Evolutionary conservation across 2,888 invertebrate genomes (phyloP), one percentile per base, ranked within the genome.

Genomic region (Perizoma flavofasciatum): DNA sequence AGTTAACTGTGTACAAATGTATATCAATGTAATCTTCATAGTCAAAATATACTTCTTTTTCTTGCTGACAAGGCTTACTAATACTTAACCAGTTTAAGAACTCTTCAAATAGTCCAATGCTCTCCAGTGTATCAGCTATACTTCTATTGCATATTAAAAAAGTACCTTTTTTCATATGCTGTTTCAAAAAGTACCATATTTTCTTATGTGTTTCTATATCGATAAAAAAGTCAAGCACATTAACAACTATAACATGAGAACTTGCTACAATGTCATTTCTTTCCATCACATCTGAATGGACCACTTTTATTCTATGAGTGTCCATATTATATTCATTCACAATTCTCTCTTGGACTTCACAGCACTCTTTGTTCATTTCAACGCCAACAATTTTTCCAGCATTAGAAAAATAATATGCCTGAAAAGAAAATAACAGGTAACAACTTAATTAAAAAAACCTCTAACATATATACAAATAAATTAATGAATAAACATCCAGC

Each of bases 181-280:
- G 83, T 62, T 89, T 91, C 6, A 95, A 85, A 74, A 94, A 94
- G 61, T 84, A 78, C 95, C 95, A 95, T 67, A 94, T 92, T 67
- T 92, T 78, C 63, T 83, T 92, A 74, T 95, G 95, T 57, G 93
- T 90, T 39, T 93, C 90, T 55, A 83, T 77, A 45, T 93, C 82
- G 60, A 94, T 84, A 85, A 96, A 96, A 77, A 95, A 95, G 72
- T 95, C 95, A 75, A 95, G 93, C 3, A 94, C 93, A 83, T 95
- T 96, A 69, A 96, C 94, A 56, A 95, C 82, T 34, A 95, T 82
- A 53, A 96, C 85, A 80, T 96, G 93, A 9, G 94, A 94, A 58
- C 81, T 78, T 58, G 85, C 71, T 11, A 95, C 78, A 39, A 94
- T 74, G 61, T 94, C 93, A 62, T 85, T 79, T 61, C 90, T 88